Evolutionary conservation across 2,888 invertebrate species (phyloP).

Genomic region (Euclidia mi): DNA sequence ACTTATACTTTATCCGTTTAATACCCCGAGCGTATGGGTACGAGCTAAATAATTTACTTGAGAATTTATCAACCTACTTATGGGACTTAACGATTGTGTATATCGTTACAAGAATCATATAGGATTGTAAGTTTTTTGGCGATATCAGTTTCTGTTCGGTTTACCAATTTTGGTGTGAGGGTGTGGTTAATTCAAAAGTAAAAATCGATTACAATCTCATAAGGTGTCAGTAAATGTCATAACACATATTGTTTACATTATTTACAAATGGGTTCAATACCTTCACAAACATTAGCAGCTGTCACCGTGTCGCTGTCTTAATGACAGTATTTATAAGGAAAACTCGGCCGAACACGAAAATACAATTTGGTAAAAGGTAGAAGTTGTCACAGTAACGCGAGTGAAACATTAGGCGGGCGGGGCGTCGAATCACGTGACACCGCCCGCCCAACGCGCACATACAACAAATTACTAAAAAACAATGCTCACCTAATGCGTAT

Average conservation of each 20-base stretch:
- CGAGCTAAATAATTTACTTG: conserved; percentile 63
- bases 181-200: conserved; percentile 20
- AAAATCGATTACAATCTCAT: conserved; percentile 60
- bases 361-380: conserved; percentile 89
- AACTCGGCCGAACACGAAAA: conserved; percentile 88
- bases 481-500: conserved; percentile 67
- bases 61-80: conserved; percentile 64
- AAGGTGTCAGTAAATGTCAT: conserved; percentile 66
- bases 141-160: conserved; percentile 16
- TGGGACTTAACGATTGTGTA: conserved; percentile 33
- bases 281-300: conserved; percentile 85
- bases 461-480: conserved; percentile 73
- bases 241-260: conserved; percentile 78
- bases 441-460: conserved; percentile 62
- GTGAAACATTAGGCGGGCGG: conserved; percentile 84
- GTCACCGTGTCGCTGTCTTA: conserved; percentile 85
- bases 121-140: conserved; percentile 33
- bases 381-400: conserved; percentile 88
- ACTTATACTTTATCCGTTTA: conserved; percentile 72
- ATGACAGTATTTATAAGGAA: conserved; percentile 90
- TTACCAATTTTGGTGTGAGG: conserved; percentile 14
- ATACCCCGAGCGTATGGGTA: conserved; percentile 71
- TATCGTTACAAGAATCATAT: conserved; percentile 37
- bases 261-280: conserved; percentile 80
- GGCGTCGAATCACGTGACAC: conserved; percentile 69